Evolutionary conservation across 2,888 invertebrate genomes (phyloP), one percentile per base, ranked within the genome.

Genomic region (Drosophila borealis): DNA sequence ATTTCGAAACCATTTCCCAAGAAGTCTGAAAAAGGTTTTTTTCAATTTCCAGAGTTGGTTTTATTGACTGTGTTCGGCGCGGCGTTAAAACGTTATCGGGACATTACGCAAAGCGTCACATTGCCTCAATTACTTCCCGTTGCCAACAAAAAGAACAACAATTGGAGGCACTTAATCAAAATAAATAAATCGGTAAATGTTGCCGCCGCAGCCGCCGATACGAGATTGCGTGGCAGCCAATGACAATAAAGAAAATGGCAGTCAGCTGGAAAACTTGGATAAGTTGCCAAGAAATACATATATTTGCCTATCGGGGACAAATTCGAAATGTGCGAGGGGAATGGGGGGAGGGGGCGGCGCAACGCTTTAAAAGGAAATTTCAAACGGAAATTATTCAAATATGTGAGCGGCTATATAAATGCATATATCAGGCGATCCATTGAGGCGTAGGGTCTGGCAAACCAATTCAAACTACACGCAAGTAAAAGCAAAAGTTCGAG

Each of bases 261-360:
- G 51, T 79, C 83, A 86, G 69, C 65, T 82, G 81, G 86, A 83
- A 83, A 73, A 71, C 69, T 55, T 53, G 79, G 79, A 82, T 82
- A 83, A 85, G 74, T 76, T 79, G 79, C 63, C 66, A 65, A 45
- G 49, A 61, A 74, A 61, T 56, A 37, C 21, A 49, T 42, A 51
- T 54, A 72, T 56, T 33, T 51, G 29, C 21, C 42, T 36, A 67
- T 36, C n/a, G 13, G 25, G 5, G 41, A n/a, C 34, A 49, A 19
- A 39, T 46, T 51, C 9, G 41, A 62, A 62, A 14, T 46, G 41
- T 55, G 48, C 6, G 21, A 5, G 4, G 4, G 21, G 21, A 25
- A 25, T 25, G 25, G 25, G 6, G 29, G 2, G 29, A 1, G 8
- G 25, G 2, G 6, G 25, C 8, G 19, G 34, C 44, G 55, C 34